phyloP scores from a whole-genome alignment of 1,140 invertebrate species.

The Pseudomyrmex cubaensis region DNA sequence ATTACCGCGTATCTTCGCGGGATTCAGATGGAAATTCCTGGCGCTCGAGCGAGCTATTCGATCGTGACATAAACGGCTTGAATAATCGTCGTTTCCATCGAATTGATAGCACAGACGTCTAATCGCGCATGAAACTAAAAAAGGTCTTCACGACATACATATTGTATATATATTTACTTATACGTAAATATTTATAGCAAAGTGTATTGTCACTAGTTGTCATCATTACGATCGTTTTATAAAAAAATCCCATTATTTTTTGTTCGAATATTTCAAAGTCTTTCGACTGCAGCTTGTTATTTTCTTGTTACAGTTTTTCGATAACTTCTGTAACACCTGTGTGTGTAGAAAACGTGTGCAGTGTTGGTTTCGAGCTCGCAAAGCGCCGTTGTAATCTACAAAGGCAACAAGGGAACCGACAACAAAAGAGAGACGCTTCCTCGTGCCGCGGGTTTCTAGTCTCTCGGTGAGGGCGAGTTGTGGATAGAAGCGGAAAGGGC shows the following conservation, averaged over 20 bases:
- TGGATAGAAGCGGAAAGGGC: conserved; percentile 39
- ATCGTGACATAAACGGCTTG: conserved; percentile 12
- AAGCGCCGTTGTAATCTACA: background rate
- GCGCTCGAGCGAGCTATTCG: background rate
- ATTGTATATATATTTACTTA: background rate
- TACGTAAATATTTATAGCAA: background rate
- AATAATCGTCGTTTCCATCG: background rate
- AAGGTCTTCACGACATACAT: too few species aligned
- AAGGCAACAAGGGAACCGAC: conserved; percentile 40
- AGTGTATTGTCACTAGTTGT: too few species aligned
- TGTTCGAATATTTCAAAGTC: too few species aligned
- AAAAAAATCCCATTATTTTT: too few species aligned
- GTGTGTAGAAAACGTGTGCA: background rate
- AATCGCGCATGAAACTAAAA: too few species aligned
- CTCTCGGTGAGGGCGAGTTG: conserved; percentile 29
- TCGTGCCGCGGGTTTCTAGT: conserved; percentile 27
- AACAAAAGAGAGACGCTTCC: conserved; percentile 32
- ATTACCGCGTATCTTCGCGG: conserved; percentile 2
- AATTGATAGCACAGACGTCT: too few species aligned
- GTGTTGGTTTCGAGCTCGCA: background rate
- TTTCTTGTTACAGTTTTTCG: background rate
- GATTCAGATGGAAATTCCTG: conserved; percentile 20
- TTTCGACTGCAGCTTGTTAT: background rate
- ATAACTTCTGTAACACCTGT: background rate
- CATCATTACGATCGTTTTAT: too few species aligned